Evolutionary conservation across 2,113 vertebrate genomes (phyloP), one percentile per base, ranked within the genome.

Genomic region (Pseudolaguvia tuberculata): DNA sequence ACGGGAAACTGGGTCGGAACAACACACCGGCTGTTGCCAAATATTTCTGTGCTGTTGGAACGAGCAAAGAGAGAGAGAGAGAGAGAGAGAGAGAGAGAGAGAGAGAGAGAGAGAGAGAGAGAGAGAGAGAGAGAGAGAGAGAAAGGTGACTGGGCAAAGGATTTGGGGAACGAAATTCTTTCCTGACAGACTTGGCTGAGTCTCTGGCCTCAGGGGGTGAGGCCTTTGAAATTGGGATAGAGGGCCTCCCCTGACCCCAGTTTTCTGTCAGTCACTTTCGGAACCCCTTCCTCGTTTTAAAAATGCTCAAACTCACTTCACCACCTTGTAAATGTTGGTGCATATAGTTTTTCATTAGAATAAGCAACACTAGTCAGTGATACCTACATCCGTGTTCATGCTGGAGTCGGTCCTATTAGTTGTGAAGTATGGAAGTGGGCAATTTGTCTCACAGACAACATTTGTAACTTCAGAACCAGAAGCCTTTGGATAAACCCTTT

Each of bases 181-280:
- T 79, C 82, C 81, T 78, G 81, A 85, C 83, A 75, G 67, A 83
- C 78, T 85, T 86, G 87, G 84, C 85, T 81, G 81, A 70, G 62
- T 75, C 73, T 79, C 59, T 56, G 72, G 62, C 74, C 84, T 73
- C 17, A 1, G 76, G 82, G 80, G 78, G 70, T 73, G 67, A 75
- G 68, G 73, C 71, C 68, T 83, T 77, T 82, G 66, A 79, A 83
- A 72, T 45, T 35, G 68, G 75, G 73, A 77, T 55, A 70, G 58
- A 71, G 75, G 62, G 61, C 70, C 67, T 42, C 29, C 29, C 74
- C 62, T 67, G 67, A 75, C 63, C 66, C 69, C 57, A 25, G 14
- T 63, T 58, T 67, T 42, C 68, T 77, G 75, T 53, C 75, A 77
- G 29, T 77, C 67, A 70, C n/a, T 8, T 15, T 11, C 15, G 1